phyloP scores from a whole-genome alignment of 2,113 vertebrate species.

The Ptilorrhoa leucosticta region DNA sequence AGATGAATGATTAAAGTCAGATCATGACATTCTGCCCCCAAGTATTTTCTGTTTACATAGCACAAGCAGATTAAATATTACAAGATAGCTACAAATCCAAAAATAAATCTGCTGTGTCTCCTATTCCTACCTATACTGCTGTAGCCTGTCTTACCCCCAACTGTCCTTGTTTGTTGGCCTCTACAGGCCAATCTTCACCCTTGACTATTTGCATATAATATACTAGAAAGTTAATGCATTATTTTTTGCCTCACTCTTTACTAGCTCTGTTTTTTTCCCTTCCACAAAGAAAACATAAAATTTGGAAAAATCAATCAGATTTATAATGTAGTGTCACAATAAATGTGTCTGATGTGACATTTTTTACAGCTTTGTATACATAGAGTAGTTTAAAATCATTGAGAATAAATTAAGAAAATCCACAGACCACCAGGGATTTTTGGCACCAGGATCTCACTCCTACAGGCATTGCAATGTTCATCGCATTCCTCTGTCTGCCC shows the following conservation, averaged over 20 bases:
- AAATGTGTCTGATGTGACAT: neutral
- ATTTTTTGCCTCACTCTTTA: neutral
- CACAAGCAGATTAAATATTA: slow-evolving; percentile 6
- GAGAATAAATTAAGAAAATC: neutral
- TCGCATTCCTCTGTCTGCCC: neutral
- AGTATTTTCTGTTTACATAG: neutral
- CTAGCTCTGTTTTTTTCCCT: neutral
- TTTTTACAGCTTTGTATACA: neutral
- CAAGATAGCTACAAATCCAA: neutral
- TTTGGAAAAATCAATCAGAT: neutral
- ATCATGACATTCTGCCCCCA: neutral
- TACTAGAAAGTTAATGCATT: neutral
- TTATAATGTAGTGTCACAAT: neutral
- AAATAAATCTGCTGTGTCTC: slow-evolving; percentile 19
- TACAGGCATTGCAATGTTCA: neutral
- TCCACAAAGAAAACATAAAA: neutral
- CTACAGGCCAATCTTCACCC: neutral
- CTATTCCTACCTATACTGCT: neutral
- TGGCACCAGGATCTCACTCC: neutral
- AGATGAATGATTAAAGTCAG: neutral
- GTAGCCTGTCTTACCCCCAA: neutral
- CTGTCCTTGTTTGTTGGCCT: neutral
- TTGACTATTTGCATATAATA: neutral
- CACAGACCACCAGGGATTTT: neutral
- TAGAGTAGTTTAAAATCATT: neutral